phyloP scores from a whole-genome alignment of 2,888 invertebrate genomes.

The Pristionchus arcanus region DNA sequence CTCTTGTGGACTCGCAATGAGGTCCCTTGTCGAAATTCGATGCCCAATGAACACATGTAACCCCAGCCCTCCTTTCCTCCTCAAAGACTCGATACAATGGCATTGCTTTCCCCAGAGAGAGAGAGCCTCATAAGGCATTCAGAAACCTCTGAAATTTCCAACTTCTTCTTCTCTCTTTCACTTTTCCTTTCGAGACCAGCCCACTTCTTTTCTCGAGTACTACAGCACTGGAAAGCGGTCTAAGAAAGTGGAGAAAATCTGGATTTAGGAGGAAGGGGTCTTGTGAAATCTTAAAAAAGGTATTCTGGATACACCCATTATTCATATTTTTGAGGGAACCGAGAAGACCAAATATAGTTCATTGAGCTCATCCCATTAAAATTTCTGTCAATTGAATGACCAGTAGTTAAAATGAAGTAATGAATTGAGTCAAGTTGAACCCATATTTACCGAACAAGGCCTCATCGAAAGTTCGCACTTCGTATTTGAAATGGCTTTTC shows the following conservation, averaged over 20 bases:
- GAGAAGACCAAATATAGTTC: background rate
- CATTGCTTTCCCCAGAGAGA: background rate
- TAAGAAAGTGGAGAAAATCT: background rate
- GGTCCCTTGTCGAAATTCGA: background rate
- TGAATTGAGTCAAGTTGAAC: no score
- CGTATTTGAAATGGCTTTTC: no score
- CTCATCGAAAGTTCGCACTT: no score
- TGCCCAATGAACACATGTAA: background rate
- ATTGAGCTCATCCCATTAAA: no score
- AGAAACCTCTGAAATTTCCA: background rate
- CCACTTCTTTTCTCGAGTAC: background rate
- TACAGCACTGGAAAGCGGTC: conserved; percentile 7
- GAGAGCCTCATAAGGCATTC: background rate
- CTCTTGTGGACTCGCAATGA: background rate
- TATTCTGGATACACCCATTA: background rate
- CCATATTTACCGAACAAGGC: no score
- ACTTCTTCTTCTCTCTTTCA: background rate
- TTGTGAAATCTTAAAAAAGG: background rate
- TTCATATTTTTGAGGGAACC: background rate
- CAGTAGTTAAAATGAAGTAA: no score
- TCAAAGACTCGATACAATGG: background rate
- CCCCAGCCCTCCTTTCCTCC: background rate
- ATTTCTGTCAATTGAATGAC: no score
- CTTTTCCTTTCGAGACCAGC: conserved; percentile 1
- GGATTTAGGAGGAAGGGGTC: background rate